Evolutionary conservation across 2,113 vertebrate genomes (phyloP), one percentile per base, ranked within the genome.

Genomic region (Perca schrenkii): DNA sequence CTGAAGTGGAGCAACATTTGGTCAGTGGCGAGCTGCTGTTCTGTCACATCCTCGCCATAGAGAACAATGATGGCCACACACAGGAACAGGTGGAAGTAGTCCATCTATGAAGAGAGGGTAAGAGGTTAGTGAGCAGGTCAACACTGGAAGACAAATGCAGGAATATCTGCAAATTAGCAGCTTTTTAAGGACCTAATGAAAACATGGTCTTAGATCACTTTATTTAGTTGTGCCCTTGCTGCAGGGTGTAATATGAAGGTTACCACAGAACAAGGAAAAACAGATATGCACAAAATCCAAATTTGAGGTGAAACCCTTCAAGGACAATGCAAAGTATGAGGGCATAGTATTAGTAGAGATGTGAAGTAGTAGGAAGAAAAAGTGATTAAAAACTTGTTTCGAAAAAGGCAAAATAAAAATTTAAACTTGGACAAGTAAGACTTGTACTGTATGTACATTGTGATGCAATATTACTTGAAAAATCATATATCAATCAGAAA

Each of bases 71-170:
- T 98, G 92, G 98, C 97, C 90, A 99, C 97, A 0, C 98, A 99
- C 90, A 99, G 94, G 76, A 99, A 99, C 70, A 99, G 97, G 94
- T 99, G 98, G 95, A 99, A 99, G 90, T 99, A 99, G 90, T 99
- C 98, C 0, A 98, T 99, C 98, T 99, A 89, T 3, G 17, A 28
- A 90, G 64, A 75, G 40, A 70, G 22, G 17, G 77, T 61, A 21
- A 22, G 47, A 21, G 13, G 17, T 57, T 1, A 15, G 60, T 11
- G 60, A 64, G 28, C 34, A 19, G 15, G 57, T 43, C 3, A 17
- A 17, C 2, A 76, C 10, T 16, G 22, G 2, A 53, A 50, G 15
- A 36, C 17, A 46, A 34, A 57, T 1, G 57, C 53, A 49, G 53
- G 46, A 69, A 61, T 64, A 69, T 83, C 21, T 58, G 47, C 15